Evolutionary conservation across 2,888 invertebrate genomes (phyloP).

Genomic region (Strigamia crassipes): DNA sequence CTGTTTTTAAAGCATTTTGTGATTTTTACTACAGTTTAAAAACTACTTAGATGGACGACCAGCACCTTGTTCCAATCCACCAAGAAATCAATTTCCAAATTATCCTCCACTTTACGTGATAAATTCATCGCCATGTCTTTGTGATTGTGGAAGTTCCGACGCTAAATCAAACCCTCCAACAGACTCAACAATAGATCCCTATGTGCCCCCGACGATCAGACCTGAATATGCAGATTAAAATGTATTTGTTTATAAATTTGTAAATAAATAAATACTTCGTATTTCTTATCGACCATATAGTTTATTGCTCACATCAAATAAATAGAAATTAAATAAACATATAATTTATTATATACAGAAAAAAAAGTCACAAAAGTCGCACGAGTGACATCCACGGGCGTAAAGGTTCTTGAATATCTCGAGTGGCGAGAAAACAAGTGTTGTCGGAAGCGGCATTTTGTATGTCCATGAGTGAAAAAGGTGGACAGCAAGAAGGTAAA

Average conservation of each 20-base stretch:
- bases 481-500: slow-evolving; percentile 26
- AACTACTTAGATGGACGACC: neutral
- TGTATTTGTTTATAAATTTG: neutral
- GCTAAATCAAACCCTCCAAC: neutral
- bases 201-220: neutral
- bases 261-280: neutral
- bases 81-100: neutral
- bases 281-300: neutral
- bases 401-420: slow-evolving; percentile 28
- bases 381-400: slow-evolving; percentile 44
- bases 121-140: neutral
- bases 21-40: neutral
- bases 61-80: neutral
- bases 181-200: neutral
- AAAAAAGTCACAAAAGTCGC: neutral
- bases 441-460: neutral
- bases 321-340: neutral
- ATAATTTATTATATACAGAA: neutral
- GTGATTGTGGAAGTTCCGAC: neutral
- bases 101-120: neutral
- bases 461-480: slow-evolving; percentile 37
- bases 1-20: neutral
- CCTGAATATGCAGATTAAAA: neutral
- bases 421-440: neutral
- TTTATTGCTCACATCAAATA: slow-evolving; percentile 22